Conservation (phyloP, 2,797 vertebrate species). For the Urocyon cinereoargenteus region DNA sequence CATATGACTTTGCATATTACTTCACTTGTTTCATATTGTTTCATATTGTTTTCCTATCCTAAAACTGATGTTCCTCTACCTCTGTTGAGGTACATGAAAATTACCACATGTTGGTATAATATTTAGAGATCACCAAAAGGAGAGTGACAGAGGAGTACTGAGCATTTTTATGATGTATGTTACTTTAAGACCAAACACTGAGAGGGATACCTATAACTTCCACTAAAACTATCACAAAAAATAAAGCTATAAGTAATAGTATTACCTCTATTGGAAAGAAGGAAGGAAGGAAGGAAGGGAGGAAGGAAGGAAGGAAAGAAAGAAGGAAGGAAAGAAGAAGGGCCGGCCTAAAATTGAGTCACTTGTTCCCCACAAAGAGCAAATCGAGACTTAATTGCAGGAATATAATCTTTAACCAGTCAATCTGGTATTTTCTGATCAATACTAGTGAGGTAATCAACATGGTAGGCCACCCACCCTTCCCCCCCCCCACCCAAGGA, state of each 20-base stretch:
- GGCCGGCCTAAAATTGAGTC: not conserved
- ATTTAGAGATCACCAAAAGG: slow-evolving; percentile 53
- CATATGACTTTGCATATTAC: not conserved
- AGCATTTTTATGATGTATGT: not conserved
- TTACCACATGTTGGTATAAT: slow-evolving; percentile 12
- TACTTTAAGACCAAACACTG: slow-evolving; percentile 52
- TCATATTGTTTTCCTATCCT: slow-evolving; percentile 40
- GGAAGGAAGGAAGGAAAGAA: too few relatives aligned
- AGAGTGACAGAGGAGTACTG: not conserved
- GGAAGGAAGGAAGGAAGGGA: not conserved
- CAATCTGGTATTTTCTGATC: not conserved
- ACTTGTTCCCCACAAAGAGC: not conserved
- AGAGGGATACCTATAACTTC: not conserved
- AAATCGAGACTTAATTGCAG: not conserved
- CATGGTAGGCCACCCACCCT: not conserved
- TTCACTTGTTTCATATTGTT: slow-evolving; percentile 55
- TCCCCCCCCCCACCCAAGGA: not conserved
- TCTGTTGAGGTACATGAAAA: slow-evolving; percentile 51
- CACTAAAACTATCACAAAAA: slow-evolving; percentile 35
- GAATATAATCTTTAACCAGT: not conserved
- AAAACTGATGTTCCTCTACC: slow-evolving; percentile 24
- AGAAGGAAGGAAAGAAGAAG: fast-evolving
- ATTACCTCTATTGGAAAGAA: not conserved
- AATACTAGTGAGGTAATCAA: not conserved
- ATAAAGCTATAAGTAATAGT: not conserved